Percentiles rank a stretch among this genome's conserved stretches.
Evolutionary conservation across 2,888 invertebrate species (phyloP).

Genomic region (Panopea generosa): DNA sequence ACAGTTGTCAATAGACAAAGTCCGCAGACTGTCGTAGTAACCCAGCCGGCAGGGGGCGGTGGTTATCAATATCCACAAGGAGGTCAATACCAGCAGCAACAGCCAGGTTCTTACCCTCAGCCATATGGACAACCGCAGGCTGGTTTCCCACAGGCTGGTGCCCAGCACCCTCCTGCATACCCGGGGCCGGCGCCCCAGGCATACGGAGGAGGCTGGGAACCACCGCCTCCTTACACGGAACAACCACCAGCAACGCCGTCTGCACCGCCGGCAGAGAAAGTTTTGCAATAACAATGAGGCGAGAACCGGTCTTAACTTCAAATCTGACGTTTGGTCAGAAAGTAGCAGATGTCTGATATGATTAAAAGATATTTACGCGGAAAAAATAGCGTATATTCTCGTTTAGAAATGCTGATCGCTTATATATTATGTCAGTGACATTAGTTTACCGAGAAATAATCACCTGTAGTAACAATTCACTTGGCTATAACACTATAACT

Average conservation of each 20-base stretch:
- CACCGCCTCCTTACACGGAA: slow-evolving; percentile 57
- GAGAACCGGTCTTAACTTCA: too few species aligned
- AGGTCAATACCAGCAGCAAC: background rate
- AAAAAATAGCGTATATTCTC: too few species aligned
- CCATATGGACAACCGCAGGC: background rate
- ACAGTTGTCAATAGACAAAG: slow-evolving; percentile 30
- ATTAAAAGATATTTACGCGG: too few species aligned
- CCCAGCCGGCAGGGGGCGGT: slow-evolving; percentile 23
- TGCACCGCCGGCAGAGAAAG: slow-evolving; percentile 55
- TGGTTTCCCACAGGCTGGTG: background rate
- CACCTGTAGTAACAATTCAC: too few species aligned
- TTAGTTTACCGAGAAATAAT: too few species aligned
- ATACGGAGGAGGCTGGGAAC: slow-evolving; percentile 27
- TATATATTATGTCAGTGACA: too few species aligned
- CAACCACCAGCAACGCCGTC: slow-evolving; percentile 23
- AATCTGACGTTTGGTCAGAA: too few species aligned
- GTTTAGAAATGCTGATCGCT: too few species aligned
- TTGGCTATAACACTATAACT: too few species aligned
- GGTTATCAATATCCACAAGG: background rate
- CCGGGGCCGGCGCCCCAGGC: background rate
- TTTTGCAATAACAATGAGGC: background rate
- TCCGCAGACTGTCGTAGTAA: slow-evolving; percentile 40
- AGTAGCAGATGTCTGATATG: too few species aligned
- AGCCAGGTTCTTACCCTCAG: slow-evolving; percentile 7
- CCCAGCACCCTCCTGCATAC: slow-evolving; percentile 3